Evolutionary conservation across 1,140 invertebrate genomes (phyloP), one percentile per base, ranked within the genome.

Genomic region (Chelonus insularis): DNA sequence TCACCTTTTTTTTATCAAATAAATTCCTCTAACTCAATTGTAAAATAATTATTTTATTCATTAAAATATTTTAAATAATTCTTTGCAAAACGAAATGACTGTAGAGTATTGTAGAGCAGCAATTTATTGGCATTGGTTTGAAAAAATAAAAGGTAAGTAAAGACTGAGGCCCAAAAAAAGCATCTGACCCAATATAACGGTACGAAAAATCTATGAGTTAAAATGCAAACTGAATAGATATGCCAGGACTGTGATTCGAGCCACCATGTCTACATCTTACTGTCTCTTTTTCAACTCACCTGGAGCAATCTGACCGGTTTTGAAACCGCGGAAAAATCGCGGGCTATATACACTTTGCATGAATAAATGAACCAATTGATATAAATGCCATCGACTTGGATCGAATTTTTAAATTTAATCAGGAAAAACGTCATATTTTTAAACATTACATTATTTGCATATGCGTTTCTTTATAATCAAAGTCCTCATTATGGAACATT

Each of bases 291-390:
- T 43, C 34, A 8, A 55, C 3, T 57, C 55, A 57, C 45, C 57
- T 48, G 25, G 16, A 48, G 45, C 45, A 12, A 58, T 50, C 32
- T 32, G 45, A 48, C 45, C 57, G 57, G 57, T 58, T 58, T 58
- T 50, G 11, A 12, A 48, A 48, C 29, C 18, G 47, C 32, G 39
- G 25, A 45, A 36, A 45, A 58, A 57, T 43, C n/a, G 21, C 16
- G n/a, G 11, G 14, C 12, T 8, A 32, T 12, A 34, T 32, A 29
- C 21, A 41, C 34, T 52, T 52, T 52, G 3, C 39, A 1, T 18
- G 21, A 18, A 43, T 23, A 25, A 47, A 52, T 50, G 14, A 52
- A 34, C 32, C 32, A 34, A 34, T 52, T 34, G 1, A 32, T 9
- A 57, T 45, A 47, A 57, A 32, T 45, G 37, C n/a, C 14, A 51